These are phyloP conservation scores for Pipistrellus kuhlii DNA, from an alignment of 2,797 vertebrate species.

Conservation along the genomic window DNA sequence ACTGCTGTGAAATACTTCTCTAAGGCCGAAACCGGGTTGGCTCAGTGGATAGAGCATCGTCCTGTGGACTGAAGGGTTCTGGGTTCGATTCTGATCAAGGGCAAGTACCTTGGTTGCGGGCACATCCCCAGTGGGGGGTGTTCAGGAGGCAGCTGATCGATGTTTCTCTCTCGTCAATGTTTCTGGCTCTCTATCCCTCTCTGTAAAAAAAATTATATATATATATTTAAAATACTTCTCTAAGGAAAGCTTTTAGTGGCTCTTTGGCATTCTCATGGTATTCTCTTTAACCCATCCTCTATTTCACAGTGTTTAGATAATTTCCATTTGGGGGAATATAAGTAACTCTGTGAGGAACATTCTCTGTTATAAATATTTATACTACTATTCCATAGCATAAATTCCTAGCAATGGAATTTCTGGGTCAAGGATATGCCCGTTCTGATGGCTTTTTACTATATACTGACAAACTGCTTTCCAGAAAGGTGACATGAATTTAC, in stretches of 20 bases:
- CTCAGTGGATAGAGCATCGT: too few relatives aligned
- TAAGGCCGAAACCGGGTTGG: too few relatives aligned
- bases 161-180: too few relatives aligned
- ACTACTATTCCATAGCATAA: constrained; percentile 44
- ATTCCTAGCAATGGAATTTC: constrained; percentile 52
- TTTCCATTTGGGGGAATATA: constrained; percentile 51
- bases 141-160: too few relatives aligned
- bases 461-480: constrained; percentile 44
- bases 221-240: background rate
- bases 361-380: constrained; percentile 69
- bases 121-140: too few relatives aligned
- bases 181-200: too few relatives aligned
- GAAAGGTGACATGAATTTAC: constrained; percentile 59
- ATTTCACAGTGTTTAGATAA: constrained; percentile 53
- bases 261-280: background rate
- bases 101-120: too few relatives aligned
- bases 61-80: too few relatives aligned
- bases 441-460: constrained; percentile 34
- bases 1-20: background rate
- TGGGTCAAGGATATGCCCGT: constrained; percentile 26
- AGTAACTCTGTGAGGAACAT: constrained; percentile 47
- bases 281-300: background rate
- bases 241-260: background rate
- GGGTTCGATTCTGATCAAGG: too few relatives aligned
- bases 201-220: too few relatives aligned